Percentiles rank a stretch among this genome's conserved stretches.
These are phyloP conservation scores for Heliconius hortense DNA, from an alignment of 2,888 invertebrate species.

Conservation along the genomic window DNA sequence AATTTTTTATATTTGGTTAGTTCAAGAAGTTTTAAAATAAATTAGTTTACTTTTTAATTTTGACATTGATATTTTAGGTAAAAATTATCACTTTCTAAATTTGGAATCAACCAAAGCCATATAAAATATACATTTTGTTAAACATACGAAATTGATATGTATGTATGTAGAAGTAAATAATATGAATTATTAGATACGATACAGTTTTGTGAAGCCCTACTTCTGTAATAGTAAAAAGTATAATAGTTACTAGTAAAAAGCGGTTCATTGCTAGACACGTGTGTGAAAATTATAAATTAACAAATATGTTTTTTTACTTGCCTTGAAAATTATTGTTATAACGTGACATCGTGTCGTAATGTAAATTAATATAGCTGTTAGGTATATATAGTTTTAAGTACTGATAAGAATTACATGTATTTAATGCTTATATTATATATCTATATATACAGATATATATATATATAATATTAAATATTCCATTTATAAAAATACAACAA, in stretches of 20 bases:
- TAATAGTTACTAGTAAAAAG: not conserved
- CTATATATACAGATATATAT: not conserved
- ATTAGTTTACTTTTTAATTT: not conserved
- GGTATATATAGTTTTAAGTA: not conserved
- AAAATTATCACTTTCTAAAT: not conserved
- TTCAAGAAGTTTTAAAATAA: not conserved
- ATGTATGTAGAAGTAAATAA: not conserved
- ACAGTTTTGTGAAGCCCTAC: slow-evolving; percentile 5
- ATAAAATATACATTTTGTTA: not conserved
- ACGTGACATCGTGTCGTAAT: slow-evolving; percentile 16
- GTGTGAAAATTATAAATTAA: not conserved
- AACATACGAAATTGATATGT: not conserved
- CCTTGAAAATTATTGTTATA: slow-evolving; percentile 8
- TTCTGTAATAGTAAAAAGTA: no score
- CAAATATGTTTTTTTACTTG: not conserved
- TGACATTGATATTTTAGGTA: not conserved
- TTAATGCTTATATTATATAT: not conserved
- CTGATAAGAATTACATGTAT: not conserved
- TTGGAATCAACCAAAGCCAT: not conserved
- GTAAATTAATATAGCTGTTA: not conserved
- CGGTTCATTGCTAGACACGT: not conserved
- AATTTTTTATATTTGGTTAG: not conserved
- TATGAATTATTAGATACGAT: not conserved
- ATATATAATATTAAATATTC: no score
- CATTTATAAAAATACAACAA: no score